phyloP scores from a whole-genome alignment of 2,113 vertebrate genomes.

The Sylvilagus bachmani region DNA sequence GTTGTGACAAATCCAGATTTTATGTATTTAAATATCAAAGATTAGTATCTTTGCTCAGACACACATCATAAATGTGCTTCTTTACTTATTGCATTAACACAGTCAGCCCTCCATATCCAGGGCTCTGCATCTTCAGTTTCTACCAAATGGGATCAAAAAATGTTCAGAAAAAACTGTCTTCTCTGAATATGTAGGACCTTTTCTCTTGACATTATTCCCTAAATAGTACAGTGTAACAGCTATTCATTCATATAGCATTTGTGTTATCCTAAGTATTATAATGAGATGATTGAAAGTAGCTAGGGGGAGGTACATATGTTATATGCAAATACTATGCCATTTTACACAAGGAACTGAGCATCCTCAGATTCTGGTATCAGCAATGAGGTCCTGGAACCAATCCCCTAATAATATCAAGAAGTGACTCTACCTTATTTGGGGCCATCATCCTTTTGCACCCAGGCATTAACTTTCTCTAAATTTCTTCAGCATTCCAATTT shows the following conservation, averaged over 20 bases:
- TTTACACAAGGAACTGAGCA: neutral
- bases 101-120: neutral
- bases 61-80: neutral
- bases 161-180: neutral
- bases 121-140: neutral
- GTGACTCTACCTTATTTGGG: neutral
- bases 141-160: neutral
- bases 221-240: neutral
- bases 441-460: neutral
- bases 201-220: neutral
- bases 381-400: neutral
- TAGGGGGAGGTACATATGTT: neutral
- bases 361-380: neutral
- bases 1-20: neutral
- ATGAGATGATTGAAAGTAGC: neutral
- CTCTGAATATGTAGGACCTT: neutral
- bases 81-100: neutral
- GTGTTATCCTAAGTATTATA: neutral
- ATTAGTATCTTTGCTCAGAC: conserved; percentile 29
- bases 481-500: neutral
- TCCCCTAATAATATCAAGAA: neutral
- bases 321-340: neutral
- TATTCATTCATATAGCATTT: neutral
- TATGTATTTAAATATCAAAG: neutral
- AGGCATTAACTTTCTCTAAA: neutral